These are phyloP conservation scores for Zosterops pallidus DNA, from an alignment of 2,113 vertebrate species.

Conservation along the genomic window DNA sequence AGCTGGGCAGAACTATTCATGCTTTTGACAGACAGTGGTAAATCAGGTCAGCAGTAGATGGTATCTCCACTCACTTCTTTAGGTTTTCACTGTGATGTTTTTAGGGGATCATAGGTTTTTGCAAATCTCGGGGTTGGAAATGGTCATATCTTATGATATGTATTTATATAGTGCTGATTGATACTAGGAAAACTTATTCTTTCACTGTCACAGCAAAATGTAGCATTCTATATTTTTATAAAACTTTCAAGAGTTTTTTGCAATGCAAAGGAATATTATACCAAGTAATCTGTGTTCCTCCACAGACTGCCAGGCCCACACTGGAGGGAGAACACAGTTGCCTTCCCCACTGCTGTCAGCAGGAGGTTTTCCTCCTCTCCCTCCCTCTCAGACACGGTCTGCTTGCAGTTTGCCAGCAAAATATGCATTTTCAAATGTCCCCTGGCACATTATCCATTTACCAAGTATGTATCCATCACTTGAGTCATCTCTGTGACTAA, in stretches of 20 bases:
- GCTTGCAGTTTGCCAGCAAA: conserved; percentile 1
- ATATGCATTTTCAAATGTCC: neutral
- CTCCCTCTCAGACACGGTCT: neutral
- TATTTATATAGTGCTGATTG: neutral
- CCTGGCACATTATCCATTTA: conserved; percentile 20
- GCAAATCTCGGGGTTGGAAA: neutral
- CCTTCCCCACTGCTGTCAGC: neutral
- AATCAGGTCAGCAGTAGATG: neutral
- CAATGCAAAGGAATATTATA: neutral
- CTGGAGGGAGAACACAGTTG: neutral
- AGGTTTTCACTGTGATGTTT: neutral
- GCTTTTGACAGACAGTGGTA: neutral
- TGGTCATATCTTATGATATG: neutral
- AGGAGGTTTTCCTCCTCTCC: neutral
- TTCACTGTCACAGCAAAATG: neutral
- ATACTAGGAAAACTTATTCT: neutral
- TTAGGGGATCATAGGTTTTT: neutral
- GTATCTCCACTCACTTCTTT: neutral
- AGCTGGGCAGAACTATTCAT: neutral
- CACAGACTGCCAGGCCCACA: accelerated
- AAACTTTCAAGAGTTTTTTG: neutral
- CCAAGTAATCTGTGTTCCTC: neutral
- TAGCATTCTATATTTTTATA: neutral
- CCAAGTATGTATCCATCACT: neutral
- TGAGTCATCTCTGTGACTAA: conserved; percentile 38